These are phyloP conservation scores for Neodiprion virginianus DNA, from an alignment of 1,140 invertebrate genomes.

Conservation along the genomic window DNA sequence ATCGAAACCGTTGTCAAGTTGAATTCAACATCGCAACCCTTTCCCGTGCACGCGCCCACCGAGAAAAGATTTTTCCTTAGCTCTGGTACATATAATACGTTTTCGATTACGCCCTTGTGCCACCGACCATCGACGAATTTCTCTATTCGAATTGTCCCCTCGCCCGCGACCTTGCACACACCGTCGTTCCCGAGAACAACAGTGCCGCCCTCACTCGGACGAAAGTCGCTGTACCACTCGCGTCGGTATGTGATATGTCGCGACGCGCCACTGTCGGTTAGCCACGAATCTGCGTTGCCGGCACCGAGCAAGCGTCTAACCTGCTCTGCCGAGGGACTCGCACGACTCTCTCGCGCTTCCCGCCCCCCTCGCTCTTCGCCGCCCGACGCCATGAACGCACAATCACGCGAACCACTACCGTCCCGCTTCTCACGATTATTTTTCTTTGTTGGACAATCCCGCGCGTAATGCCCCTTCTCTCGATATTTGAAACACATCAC, in stretches of 20 bases:
- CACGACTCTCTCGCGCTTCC: neutral
- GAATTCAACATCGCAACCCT: neutral
- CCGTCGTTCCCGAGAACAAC: constrained; percentile 25
- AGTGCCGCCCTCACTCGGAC: constrained; percentile 18
- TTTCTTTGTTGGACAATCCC: constrained; percentile 16
- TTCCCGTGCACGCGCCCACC: neutral
- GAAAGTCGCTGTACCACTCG: constrained; percentile 29
- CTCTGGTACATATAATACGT: constrained; percentile 23
- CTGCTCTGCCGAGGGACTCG: constrained; percentile 10
- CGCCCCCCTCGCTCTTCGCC: constrained; percentile 4
- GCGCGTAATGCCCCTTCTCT: constrained; percentile 29
- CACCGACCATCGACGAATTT: constrained; percentile 19
- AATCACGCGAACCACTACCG: constrained; percentile 14
- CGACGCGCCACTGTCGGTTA: constrained; percentile 28
- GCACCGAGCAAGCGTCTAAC: constrained; percentile 17
- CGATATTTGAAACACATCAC: constrained; percentile 28
- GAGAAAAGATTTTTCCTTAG: neutral
- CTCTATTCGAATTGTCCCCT: constrained; percentile 23
- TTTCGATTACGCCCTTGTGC: constrained; percentile 20
- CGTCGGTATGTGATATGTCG: constrained; percentile 16
- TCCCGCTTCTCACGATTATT: constrained; percentile 8
- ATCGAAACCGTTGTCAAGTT: neutral
- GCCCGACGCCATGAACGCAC: constrained; percentile 11
- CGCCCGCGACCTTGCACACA: constrained; percentile 23
- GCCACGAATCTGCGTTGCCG: constrained; percentile 28